Conservation (phyloP, 2,113 vertebrate species). For the Gracilinanus agilis region DNA sequence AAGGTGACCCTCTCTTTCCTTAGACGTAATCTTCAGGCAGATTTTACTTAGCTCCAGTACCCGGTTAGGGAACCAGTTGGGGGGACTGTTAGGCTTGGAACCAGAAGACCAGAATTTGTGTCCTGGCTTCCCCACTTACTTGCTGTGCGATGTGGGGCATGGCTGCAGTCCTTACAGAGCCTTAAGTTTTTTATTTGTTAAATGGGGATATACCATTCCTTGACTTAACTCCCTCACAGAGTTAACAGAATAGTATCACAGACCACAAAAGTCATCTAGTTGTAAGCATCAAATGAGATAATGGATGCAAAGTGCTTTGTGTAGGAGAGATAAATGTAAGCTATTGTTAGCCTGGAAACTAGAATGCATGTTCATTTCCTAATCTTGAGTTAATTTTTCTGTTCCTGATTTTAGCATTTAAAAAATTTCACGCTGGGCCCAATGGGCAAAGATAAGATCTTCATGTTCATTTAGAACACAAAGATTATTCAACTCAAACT, state of each 20-base stretch:
- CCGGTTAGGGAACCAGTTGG: neutral
- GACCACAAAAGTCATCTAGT: neutral
- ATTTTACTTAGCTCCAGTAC: neutral
- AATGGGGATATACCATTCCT: neutral
- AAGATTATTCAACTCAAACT: neutral
- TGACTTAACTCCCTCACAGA: neutral
- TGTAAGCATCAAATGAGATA: neutral
- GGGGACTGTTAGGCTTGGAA: neutral
- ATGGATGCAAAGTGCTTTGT: neutral
- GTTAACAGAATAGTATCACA: neutral
- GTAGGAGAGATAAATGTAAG: neutral
- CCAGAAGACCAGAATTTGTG: neutral
- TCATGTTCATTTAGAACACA: neutral
- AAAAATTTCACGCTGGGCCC: neutral
- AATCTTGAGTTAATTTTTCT: neutral
- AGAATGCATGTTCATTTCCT: neutral
- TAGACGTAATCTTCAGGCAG: neutral
- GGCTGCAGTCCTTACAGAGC: neutral
- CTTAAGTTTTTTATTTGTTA: slow-evolving; percentile 5
- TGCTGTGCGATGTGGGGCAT: neutral
- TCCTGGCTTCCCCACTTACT: neutral
- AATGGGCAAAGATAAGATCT: neutral
- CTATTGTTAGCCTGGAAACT: neutral
- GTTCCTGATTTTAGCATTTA: neutral
- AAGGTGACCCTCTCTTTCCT: neutral